Evolutionary conservation across 2,113 vertebrate species (phyloP).

Genomic region (Rallus limicola): DNA sequence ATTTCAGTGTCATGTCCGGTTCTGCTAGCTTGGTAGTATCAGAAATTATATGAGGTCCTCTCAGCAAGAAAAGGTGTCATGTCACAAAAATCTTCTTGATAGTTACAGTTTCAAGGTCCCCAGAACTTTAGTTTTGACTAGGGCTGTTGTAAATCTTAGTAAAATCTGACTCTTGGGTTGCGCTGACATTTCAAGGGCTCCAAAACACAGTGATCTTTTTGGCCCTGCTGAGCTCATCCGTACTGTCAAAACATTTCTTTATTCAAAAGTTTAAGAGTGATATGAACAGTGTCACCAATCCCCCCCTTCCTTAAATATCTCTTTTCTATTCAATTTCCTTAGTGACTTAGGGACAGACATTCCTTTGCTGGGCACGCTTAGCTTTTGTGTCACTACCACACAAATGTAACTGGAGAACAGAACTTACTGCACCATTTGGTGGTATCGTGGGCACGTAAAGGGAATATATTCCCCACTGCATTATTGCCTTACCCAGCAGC

Average conservation of each 20-base stretch:
- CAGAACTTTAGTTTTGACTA: not conserved
- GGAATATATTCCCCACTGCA: not conserved
- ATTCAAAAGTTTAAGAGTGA: not conserved
- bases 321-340: not conserved
- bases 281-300: not conserved
- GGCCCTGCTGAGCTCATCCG: not conserved
- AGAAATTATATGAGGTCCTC: not conserved
- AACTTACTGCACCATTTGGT: not conserved
- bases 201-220: not conserved
- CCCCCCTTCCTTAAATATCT: not conserved
- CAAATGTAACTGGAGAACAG: not conserved
- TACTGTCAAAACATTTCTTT: not conserved
- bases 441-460: not conserved
- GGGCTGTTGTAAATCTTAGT: not conserved
- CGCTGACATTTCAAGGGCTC: conserved; percentile 24
- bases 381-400: not conserved
- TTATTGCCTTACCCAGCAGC: not conserved
- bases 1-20: conserved; percentile 22
- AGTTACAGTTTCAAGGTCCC: not conserved
- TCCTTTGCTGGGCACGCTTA: not conserved
- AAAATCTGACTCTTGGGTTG: not conserved
- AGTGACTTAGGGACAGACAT: not conserved
- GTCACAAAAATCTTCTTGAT: not conserved
- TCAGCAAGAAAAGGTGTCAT: not conserved
- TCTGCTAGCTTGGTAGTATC: not conserved